A percentile compares a stretch with the other conserved stretches of the same genome.
Evolutionary conservation across 2,113 vertebrate genomes (phyloP).

Genomic region (Chlorodrepanis virens): DNA sequence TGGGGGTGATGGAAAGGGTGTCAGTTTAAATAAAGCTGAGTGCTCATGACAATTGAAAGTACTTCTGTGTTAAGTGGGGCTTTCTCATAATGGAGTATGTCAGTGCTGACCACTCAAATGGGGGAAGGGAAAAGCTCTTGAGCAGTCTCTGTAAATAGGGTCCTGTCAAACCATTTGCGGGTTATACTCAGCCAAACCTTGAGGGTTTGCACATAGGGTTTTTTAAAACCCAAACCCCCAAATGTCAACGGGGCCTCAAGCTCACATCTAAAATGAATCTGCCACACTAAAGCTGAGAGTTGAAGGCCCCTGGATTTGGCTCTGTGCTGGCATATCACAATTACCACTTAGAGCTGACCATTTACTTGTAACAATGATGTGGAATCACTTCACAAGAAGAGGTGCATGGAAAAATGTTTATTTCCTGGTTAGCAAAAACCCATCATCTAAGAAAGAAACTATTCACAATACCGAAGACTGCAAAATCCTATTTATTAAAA

Average conservation of each 20-base stretch:
- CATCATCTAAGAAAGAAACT: background rate
- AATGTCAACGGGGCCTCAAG: background rate
- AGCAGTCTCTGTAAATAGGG: background rate
- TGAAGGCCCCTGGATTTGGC: background rate
- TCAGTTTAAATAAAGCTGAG: slow-evolving; percentile 67
- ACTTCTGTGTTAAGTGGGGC: slow-evolving; percentile 40
- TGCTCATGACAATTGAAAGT: slow-evolving; percentile 61
- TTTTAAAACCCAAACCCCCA: background rate
- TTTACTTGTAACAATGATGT: background rate
- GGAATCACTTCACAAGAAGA: background rate
- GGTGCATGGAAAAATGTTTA: background rate
- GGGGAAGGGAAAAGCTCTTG: slow-evolving; percentile 29
- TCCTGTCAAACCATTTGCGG: slow-evolving; percentile 42
- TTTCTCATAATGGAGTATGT: slow-evolving; percentile 45
- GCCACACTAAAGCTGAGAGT: background rate
- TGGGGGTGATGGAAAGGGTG: slow-evolving; percentile 54
- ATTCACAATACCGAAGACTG: background rate
- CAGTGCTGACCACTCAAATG: slow-evolving; percentile 45
- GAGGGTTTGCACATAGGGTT: background rate
- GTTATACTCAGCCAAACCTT: slow-evolving; percentile 21
- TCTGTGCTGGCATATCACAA: background rate
- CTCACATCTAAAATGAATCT: background rate
- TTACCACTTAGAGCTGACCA: background rate
- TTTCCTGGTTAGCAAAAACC: background rate
- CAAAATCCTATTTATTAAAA: background rate